Evolutionary conservation across 2,888 invertebrate genomes (phyloP), one percentile per base, ranked within the genome.

Genomic region (Oegoconia quadripuncta): DNA sequence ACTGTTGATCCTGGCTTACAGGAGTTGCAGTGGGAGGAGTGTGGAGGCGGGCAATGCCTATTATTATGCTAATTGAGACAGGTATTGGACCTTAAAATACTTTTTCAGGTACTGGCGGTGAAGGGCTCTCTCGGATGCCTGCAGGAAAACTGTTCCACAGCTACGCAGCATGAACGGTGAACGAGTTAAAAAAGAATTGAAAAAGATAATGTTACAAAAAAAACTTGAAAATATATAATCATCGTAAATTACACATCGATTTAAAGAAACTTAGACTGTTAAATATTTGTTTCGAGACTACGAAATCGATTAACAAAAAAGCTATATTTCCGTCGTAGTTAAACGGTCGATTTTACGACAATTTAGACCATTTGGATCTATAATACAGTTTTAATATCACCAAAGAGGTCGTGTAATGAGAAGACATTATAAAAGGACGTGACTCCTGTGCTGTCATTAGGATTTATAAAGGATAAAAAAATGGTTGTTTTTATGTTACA

Each of bases 381-480:
- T 81, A 78, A 82, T 80, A 76, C 68, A 64, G 72, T 71, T 77
- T 79, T 78, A 79, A 81, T 80, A 68, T 68, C 66, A 62, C 63
- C 34, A 17, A 20, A 27, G 16, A 34, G 22, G 22, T 30, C 15
- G 13, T 28, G 62, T 77, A 74, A 79, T 76, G 64, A 70, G 69
- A 53, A 66, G 61, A 54, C 53, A 74, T 74, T 74, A 75, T 59
- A 52, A 49, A n/a, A 48, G 42, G 54, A 83, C 84, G 84, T 86
- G 86, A 83, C 84, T 82, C 55, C 80, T 66, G 82, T 73, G 49
- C 16, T 61, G 53, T 74, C 66, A 83, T 84, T 83, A 81, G 56
- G 44, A 55, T 58, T 65, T 48, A 20, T 49, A 54, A 50, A 43
- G 46, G 45, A 34, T 16, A 34, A 35, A 46, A 52, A 59, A 55